Evolutionary conservation across 2,797 vertebrate species (phyloP).

Genomic region (Oceanodroma leucorhoa): DNA sequence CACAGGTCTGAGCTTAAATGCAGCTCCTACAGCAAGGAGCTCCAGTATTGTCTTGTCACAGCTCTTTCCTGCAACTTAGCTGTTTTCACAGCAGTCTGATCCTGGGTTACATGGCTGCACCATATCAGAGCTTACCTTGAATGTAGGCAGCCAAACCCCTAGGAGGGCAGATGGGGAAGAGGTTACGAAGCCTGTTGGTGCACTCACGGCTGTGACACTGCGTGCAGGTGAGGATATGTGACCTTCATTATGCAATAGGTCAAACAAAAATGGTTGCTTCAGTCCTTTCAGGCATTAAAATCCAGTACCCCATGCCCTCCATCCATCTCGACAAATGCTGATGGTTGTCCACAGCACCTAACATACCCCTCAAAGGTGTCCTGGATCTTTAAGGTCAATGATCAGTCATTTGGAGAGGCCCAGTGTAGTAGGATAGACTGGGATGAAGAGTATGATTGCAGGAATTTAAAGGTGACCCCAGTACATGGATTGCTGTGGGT

Average conservation of each 20-base stretch:
- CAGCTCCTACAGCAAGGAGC: not conserved
- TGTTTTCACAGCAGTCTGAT: not conserved
- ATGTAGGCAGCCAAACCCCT: not conserved
- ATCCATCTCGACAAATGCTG: not conserved
- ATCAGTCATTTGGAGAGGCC: not conserved
- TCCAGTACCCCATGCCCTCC: not conserved
- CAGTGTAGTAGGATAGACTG: not conserved
- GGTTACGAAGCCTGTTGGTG: not conserved
- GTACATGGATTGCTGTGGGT: not conserved
- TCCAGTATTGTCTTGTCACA: not conserved
- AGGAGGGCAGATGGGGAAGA: not conserved
- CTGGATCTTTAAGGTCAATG: not conserved
- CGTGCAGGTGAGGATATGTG: rapidly evolving
- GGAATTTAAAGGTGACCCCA: not conserved
- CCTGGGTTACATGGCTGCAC: not conserved
- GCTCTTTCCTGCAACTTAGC: not conserved
- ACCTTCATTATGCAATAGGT: not conserved
- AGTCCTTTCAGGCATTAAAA: not conserved
- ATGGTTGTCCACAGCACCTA: not conserved
- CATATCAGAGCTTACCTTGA: not conserved
- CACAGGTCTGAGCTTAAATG: not conserved
- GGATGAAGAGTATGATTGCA: not conserved
- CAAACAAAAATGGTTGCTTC: not conserved
- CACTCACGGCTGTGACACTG: not conserved
- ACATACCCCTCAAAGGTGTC: not conserved